These are phyloP conservation scores for Oenanthe oenanthe DNA, from an alignment of 2,113 vertebrate species.

Conservation along the genomic window DNA sequence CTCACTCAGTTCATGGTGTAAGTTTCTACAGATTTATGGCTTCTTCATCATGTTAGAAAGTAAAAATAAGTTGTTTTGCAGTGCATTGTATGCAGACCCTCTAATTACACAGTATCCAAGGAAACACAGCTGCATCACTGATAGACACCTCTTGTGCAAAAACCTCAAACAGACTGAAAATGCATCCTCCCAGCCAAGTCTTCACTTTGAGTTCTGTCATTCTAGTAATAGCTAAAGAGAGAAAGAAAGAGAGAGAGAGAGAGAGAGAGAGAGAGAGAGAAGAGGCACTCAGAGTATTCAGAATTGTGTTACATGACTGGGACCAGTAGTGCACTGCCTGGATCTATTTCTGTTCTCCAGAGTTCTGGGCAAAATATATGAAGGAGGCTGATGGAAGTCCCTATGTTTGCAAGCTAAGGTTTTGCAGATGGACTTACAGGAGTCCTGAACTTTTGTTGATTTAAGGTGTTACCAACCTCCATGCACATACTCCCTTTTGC, in stretches of 20 bases:
- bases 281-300: neutral
- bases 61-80: neutral
- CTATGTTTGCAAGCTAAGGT: neutral
- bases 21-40: neutral
- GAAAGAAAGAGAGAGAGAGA: too few species aligned
- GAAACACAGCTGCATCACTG: neutral
- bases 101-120: neutral
- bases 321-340: neutral
- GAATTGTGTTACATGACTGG: neutral
- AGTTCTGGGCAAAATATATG: neutral
- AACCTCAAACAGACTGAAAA: neutral
- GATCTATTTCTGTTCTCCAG: neutral
- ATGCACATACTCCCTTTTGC: neutral
- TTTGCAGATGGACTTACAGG: neutral
- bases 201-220: neutral
- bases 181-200: rapidly evolving
- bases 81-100: neutral
- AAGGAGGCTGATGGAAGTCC: neutral
- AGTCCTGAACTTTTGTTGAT: neutral
- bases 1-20: neutral
- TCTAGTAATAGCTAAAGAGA: neutral
- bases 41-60: neutral
- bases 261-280: too few species aligned
- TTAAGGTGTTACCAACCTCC: neutral
- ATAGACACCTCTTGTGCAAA: neutral